Evolutionary conservation across 2,888 invertebrate genomes (phyloP).

Genomic region (Argyresthia albistria): DNA sequence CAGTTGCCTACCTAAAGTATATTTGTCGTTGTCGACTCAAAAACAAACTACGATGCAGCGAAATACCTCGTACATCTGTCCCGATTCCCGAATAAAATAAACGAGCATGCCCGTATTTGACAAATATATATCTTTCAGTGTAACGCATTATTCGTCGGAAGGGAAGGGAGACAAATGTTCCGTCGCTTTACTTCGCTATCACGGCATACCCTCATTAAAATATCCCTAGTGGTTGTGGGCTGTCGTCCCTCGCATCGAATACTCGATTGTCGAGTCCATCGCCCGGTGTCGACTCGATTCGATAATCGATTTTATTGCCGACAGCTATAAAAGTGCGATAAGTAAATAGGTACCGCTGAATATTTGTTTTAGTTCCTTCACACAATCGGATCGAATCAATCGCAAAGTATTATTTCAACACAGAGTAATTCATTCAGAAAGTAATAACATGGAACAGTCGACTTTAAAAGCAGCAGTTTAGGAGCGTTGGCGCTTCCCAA

Average conservation of each 20-base stretch:
- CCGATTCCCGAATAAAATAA: not conserved
- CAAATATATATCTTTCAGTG: conserved; percentile 54
- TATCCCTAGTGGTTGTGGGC: conserved; percentile 30
- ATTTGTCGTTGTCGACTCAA: not conserved
- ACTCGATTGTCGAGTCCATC: conserved; percentile 24
- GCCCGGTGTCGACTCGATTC: conserved; percentile 27
- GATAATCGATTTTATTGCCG: conserved; percentile 58
- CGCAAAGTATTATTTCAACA: conserved; percentile 35
- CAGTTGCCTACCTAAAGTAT: not conserved
- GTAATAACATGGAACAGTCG: not conserved
- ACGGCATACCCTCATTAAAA: conserved; percentile 61
- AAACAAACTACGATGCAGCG: not conserved
- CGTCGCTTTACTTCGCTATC: conserved; percentile 35
- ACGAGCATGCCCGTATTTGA: conserved; percentile 28
- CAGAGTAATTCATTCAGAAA: not conserved
- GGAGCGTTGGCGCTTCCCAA: not conserved
- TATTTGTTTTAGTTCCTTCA: conserved; percentile 41
- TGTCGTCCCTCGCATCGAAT: conserved; percentile 4
- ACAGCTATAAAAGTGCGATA: conserved; percentile 46
- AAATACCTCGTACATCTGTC: too few relatives aligned
- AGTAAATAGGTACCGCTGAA: conserved; percentile 16
- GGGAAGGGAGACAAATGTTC: conserved; percentile 55
- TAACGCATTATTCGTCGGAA: conserved; percentile 48
- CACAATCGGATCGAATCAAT: conserved; percentile 43
- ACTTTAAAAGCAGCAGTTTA: not conserved